Evolutionary conservation across 2,113 vertebrate species (phyloP), one percentile per base, ranked within the genome.

Genomic region (Cranoglanis bouderius): DNA sequence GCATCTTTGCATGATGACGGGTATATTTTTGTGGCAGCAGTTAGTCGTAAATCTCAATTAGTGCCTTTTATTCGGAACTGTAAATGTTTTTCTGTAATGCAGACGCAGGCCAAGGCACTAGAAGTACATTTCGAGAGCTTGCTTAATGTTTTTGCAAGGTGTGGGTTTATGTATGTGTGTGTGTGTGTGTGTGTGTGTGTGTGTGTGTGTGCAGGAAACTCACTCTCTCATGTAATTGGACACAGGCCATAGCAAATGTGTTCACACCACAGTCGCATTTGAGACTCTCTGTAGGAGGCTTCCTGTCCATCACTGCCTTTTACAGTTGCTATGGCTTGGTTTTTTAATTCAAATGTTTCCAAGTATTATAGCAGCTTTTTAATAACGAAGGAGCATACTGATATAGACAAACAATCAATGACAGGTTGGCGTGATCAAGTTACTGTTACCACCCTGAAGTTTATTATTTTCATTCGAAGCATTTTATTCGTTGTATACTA

Each of bases 41-140:
- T 84, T 74, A 38, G 80, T 72, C n/a, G 46, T 91, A 89, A 85
- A 91, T 91, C 85, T 87, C 86, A 91, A 91, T 91, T 91, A 89
- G 57, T 83, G 40, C 29, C 40, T 82, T 81, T 82, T 85, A 87
- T 82, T 87, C 84, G 14, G 70, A 55, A 65, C 87, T 89, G 85
- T 89, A 89, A 87, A 84, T 87, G 88, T 80, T 72, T 72, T 87
- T 55, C 78, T 80, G 80, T 70, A 63, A 72, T 70, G 87, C 51
- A 85, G 72, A 90, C 10, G 81, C 85, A 80, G 85, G 85, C 85
- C 61, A 82, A 51, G 29, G 19, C 26, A 77, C 65, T n/a, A 67
- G 82, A 49, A 90, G 72, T 67, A 72, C 51, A 80, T 89, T 84
- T 84, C 59, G 24, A 75, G 59, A 89, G 74, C 78, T 78, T 40